Evolutionary conservation across 2,888 invertebrate genomes (phyloP).

Genomic region (Amblyjoppa fuscipennis): DNA sequence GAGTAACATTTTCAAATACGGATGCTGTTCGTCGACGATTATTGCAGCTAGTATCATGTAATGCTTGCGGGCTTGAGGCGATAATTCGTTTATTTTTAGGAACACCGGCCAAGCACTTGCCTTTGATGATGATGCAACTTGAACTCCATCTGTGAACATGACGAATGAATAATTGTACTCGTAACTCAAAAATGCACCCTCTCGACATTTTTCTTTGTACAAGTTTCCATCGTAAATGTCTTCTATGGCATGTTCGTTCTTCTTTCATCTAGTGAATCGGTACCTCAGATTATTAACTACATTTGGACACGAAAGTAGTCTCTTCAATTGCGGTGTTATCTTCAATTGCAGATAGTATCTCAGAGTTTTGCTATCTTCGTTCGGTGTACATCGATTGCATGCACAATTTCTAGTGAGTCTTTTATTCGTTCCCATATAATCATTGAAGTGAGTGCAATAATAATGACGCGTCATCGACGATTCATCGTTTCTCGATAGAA

Average conservation of each 20-base stretch:
- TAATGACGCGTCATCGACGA: constrained; percentile 1
- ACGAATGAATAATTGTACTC: constrained; percentile 38
- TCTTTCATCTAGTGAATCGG: constrained; percentile 9
- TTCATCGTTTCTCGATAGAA: constrained; percentile 4
- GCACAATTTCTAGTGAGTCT: neutral
- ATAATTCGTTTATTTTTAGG: constrained; percentile 20
- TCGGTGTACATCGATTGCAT: neutral
- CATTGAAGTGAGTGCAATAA: constrained; percentile 12
- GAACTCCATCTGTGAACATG: constrained; percentile 35
- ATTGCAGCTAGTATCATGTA: constrained; percentile 52
- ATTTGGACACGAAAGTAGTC: constrained; percentile 16
- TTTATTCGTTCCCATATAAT: neutral
- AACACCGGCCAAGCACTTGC: constrained; percentile 47
- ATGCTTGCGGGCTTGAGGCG: constrained; percentile 24
- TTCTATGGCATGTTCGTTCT: constrained; percentile 8
- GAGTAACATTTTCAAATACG: constrained; percentile 22
- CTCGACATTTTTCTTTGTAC: constrained; percentile 19
- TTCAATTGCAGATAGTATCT: constrained; percentile 14
- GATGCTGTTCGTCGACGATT: constrained; percentile 38
- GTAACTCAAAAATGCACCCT: constrained; percentile 28
- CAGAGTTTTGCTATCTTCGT: neutral
- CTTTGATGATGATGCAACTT: constrained; percentile 28
- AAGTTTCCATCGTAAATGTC: constrained; percentile 13
- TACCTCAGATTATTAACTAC: constrained; percentile 26
- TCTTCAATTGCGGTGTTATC: neutral